Evolutionary conservation across 2,113 vertebrate species (phyloP).

Genomic region (Aplodontia rufa): DNA sequence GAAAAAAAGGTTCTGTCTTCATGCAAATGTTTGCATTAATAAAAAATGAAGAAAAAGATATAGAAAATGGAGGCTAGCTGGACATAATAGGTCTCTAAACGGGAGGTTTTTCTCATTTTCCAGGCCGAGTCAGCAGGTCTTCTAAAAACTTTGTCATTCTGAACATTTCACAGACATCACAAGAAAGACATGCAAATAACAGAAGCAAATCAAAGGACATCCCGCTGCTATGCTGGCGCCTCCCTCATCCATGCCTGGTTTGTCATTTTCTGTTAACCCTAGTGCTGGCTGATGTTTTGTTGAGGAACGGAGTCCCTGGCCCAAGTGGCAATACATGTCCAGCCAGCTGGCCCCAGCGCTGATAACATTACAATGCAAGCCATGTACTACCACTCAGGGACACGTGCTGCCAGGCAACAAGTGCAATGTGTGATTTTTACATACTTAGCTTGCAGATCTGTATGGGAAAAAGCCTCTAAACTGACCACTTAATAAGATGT

Average conservation of each 20-base stretch:
- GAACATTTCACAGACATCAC: slow-evolving; percentile 80
- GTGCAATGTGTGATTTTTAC: slow-evolving; percentile 31
- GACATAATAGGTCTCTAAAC: slow-evolving; percentile 77
- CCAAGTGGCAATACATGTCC: slow-evolving; percentile 55
- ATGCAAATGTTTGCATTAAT: slow-evolving; percentile 83
- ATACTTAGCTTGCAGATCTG: slow-evolving; percentile 48
- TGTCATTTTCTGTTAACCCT: slow-evolving; percentile 74
- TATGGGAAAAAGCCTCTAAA: slow-evolving; percentile 73
- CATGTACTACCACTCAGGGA: slow-evolving; percentile 64
- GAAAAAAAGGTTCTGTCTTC: slow-evolving; percentile 81
- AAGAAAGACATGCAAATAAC: slow-evolving; percentile 81
- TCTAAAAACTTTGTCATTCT: slow-evolving; percentile 81
- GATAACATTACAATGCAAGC: slow-evolving; percentile 57
- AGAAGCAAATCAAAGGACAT: slow-evolving; percentile 75
- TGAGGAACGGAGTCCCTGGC: slow-evolving; percentile 63
- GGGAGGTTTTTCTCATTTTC: slow-evolving; percentile 79
- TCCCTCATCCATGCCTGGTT: slow-evolving; percentile 68
- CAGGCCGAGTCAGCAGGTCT: slow-evolving; percentile 78
- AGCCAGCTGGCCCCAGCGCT: slow-evolving; percentile 63
- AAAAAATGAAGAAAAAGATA: slow-evolving; percentile 81
- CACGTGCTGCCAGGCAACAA: slow-evolving; percentile 72
- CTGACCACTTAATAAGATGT: slow-evolving; percentile 67
- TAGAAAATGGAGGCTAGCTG: slow-evolving; percentile 73
- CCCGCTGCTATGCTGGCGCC: slow-evolving; percentile 67
- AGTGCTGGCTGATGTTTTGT: slow-evolving; percentile 58